Conservation (phyloP, 1,140 invertebrate species). For the Chelonus insularis region DNA sequence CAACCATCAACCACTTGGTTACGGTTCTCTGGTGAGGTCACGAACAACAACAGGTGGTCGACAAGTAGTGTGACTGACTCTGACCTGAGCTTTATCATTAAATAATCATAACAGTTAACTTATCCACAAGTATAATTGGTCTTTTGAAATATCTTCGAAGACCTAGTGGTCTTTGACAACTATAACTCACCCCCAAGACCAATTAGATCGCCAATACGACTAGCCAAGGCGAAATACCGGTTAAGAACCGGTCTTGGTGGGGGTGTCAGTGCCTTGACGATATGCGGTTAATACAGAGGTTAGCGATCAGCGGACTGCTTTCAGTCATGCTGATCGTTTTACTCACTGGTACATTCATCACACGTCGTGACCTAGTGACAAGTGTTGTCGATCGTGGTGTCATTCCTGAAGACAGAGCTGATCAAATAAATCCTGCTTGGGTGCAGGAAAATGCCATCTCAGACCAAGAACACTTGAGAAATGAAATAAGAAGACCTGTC, state of each 20-base stretch:
- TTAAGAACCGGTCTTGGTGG: constrained; percentile 33
- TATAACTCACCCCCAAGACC: background rate
- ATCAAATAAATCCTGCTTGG: constrained; percentile 51
- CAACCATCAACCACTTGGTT: constrained; percentile 36
- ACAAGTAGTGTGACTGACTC: constrained; percentile 39
- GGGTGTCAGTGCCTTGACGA: constrained; percentile 39
- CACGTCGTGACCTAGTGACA: constrained; percentile 44
- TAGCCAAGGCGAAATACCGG: constrained; percentile 37
- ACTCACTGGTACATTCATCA: constrained; percentile 50
- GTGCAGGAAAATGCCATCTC: constrained; percentile 47
- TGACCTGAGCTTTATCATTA: constrained; percentile 2
- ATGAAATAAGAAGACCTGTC: constrained; percentile 45
- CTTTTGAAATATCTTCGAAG: background rate
- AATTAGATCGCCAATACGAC: constrained; percentile 43
- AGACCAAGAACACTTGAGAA: constrained; percentile 42
- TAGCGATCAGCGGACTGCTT: constrained; percentile 54
- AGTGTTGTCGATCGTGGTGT: constrained; percentile 48
- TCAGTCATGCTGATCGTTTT: constrained; percentile 54
- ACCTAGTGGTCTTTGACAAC: background rate
- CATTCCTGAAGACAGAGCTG: constrained; percentile 45
- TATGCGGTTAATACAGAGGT: constrained; percentile 54
- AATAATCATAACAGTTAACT: constrained; percentile 2
- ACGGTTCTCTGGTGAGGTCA: constrained; percentile 34
- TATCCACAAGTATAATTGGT: too few species aligned
- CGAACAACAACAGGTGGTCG: constrained; percentile 50